Conservation (phyloP, 2,797 vertebrate species). For the Brachyrhaphis roseni region DNA sequence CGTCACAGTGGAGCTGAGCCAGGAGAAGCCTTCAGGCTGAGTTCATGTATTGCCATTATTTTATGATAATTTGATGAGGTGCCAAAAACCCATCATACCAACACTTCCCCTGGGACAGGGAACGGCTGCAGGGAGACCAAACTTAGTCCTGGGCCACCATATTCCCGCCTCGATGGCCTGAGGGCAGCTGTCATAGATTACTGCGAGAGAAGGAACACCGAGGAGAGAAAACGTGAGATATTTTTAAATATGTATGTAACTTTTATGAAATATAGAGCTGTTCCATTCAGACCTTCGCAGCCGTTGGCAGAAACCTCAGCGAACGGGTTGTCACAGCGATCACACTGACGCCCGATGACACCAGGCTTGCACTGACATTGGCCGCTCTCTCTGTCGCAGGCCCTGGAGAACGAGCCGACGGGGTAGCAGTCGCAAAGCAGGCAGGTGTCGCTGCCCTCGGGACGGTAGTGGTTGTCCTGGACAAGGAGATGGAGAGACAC, state of each 20-base stretch:
- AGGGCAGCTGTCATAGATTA: conserved; percentile 98
- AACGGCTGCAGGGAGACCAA: conserved; percentile 91
- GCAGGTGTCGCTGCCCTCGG: conserved; percentile 80
- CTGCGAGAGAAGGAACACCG: conserved; percentile 68
- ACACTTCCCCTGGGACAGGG: conserved; percentile 91
- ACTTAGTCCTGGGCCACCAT: conserved; percentile 97
- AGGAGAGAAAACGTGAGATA: conserved; percentile 7
- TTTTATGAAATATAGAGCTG: conserved; percentile 12
- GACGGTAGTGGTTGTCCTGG: conserved; percentile 94
- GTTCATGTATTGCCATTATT: conserved; percentile 59
- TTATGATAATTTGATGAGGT: conserved; percentile 67
- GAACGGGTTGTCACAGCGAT: conserved; percentile 95
- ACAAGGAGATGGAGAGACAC: conserved; percentile 25
- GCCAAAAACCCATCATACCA: conserved; percentile 77
- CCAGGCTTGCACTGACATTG: conserved; percentile 94
- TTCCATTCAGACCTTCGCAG: conserved; percentile 87
- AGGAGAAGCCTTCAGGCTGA: conserved; percentile 70
- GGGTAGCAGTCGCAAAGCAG: conserved; percentile 93
- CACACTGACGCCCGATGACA: conserved; percentile 93
- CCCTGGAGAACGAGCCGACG: conserved; percentile 89
- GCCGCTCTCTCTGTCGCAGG: conserved; percentile 86
- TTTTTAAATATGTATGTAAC: conserved; percentile 18
- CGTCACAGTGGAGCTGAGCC: conserved; percentile 21
- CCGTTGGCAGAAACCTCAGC: conserved; percentile 92
- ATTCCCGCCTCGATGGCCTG: conserved; percentile 91